Evolutionary conservation across 2,888 invertebrate species (phyloP).

Genomic region (Morpho deidamia): DNA sequence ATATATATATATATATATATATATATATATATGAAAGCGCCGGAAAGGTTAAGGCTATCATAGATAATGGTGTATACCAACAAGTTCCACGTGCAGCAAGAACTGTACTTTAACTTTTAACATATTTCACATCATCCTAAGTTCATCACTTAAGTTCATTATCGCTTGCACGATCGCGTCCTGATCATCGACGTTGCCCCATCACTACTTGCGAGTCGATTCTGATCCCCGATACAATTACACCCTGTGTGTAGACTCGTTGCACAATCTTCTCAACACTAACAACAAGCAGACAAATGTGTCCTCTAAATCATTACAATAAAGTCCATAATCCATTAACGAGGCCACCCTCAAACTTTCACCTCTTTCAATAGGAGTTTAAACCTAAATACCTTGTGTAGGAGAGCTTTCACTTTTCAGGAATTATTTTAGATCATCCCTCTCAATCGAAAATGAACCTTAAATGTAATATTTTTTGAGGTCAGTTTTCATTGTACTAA

Average conservation of each 20-base stretch:
- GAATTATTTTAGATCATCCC: constrained; percentile 52
- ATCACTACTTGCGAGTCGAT: constrained; percentile 56
- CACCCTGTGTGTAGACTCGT: constrained; percentile 70
- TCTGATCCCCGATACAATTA: constrained; percentile 74
- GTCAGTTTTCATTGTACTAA: constrained; percentile 32
- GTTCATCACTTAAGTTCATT: constrained; percentile 32
- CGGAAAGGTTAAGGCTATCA: no score
- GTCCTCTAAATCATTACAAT: constrained; percentile 32
- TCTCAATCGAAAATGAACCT: constrained; percentile 40
- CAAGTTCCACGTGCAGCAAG: no score
- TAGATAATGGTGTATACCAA: no score
- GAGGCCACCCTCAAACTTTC: constrained; percentile 61
- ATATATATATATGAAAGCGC: no score
- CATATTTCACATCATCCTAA: background rate
- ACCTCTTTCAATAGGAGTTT: constrained; percentile 77
- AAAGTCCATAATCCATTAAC: constrained; percentile 38
- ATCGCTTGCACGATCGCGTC: constrained; percentile 28
- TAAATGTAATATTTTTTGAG: constrained; percentile 34
- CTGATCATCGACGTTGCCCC: constrained; percentile 41
- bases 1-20: no score
- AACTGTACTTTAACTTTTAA: no score
- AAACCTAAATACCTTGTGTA: constrained; percentile 76
- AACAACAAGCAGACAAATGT: constrained; percentile 34
- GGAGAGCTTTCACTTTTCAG: constrained; percentile 78
- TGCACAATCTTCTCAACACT: constrained; percentile 71